These are phyloP conservation scores for Harpalus rubripes DNA, from an alignment of 2,888 invertebrate species.

Conservation along the genomic window DNA sequence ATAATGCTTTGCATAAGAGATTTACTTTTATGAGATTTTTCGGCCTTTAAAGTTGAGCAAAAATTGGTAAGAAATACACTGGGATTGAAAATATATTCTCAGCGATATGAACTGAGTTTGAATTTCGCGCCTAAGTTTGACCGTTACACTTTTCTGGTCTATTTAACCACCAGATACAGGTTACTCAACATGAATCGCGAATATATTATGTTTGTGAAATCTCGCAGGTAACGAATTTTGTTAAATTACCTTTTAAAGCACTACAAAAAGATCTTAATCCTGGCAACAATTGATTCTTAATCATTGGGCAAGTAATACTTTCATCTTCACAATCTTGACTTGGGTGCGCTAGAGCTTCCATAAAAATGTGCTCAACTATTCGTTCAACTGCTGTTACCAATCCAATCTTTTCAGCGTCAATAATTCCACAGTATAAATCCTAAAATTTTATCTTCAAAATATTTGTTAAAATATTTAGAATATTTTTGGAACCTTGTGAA, in stretches of 20 bases:
- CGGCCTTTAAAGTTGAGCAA: too few species aligned
- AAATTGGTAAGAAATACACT: too few species aligned
- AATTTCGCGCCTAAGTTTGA: too few species aligned
- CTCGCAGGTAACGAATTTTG: neutral
- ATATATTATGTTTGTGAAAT: too few species aligned
- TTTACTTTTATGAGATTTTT: too few species aligned
- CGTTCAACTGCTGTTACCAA: constrained; percentile 93
- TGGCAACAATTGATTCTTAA: constrained; percentile 90
- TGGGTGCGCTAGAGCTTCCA: constrained; percentile 92
- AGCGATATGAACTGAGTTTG: too few species aligned
- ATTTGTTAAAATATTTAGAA: neutral
- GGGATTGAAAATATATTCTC: too few species aligned
- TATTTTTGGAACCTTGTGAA: constrained; percentile 84
- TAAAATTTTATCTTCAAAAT: constrained; percentile 69
- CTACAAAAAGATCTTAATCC: constrained; percentile 92
- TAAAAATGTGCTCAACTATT: constrained; percentile 92
- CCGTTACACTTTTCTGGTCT: too few species aligned
- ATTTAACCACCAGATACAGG: too few species aligned
- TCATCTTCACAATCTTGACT: constrained; percentile 90
- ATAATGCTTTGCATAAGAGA: too few species aligned
- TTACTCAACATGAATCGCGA: too few species aligned
- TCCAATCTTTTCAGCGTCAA: constrained; percentile 88
- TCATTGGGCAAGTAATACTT: constrained; percentile 87
- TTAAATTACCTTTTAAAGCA: constrained; percentile 86
- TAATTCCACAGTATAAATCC: constrained; percentile 86